Percentiles rank a stretch among this genome's conserved stretches.
Evolutionary conservation across 23 tunicate genomes (phyloP).

Genomic region (Trididemnum clinides): DNA sequence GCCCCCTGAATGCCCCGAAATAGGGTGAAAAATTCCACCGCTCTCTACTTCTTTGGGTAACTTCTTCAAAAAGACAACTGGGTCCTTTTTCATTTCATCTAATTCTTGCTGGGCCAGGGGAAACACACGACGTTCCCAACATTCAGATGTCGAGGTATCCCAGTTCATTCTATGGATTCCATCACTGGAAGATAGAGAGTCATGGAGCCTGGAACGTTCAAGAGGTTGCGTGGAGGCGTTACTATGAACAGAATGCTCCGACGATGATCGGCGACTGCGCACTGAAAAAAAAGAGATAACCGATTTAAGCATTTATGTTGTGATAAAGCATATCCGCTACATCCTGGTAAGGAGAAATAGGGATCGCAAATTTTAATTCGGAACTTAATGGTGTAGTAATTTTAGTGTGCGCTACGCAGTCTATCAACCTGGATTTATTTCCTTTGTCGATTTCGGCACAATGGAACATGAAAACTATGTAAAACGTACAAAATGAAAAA

Average conservation of each 20-base stretch:
- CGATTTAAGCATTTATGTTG: neutral
- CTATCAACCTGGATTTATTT: no score
- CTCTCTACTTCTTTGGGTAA: conserved; percentile 7
- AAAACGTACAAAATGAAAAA: no score
- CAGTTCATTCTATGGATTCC: neutral
- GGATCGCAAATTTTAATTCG: no score
- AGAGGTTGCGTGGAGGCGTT: neutral
- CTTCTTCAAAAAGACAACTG: conserved; percentile 27
- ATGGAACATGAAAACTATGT: no score
- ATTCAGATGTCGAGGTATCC: conserved; percentile 12
- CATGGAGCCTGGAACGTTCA: neutral
- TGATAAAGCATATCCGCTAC: neutral
- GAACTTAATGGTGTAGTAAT: no score
- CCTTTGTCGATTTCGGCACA: no score
- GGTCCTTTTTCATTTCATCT: conserved; percentile 53
- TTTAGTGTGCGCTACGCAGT: no score
- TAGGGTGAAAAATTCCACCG: conserved; percentile 30
- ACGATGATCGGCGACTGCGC: conserved; percentile 44
- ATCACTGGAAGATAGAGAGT: conserved; percentile 20
- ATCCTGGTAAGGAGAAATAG: no score
- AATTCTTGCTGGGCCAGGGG: conserved; percentile 61
- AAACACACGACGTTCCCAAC: conserved; percentile 64
- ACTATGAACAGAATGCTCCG: conserved; percentile 25
- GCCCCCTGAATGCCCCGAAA: conserved; percentile 1
- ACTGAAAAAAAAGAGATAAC: neutral